Conservation (phyloP, 2,797 vertebrate genomes). For the Eulemur coronatus region DNA sequence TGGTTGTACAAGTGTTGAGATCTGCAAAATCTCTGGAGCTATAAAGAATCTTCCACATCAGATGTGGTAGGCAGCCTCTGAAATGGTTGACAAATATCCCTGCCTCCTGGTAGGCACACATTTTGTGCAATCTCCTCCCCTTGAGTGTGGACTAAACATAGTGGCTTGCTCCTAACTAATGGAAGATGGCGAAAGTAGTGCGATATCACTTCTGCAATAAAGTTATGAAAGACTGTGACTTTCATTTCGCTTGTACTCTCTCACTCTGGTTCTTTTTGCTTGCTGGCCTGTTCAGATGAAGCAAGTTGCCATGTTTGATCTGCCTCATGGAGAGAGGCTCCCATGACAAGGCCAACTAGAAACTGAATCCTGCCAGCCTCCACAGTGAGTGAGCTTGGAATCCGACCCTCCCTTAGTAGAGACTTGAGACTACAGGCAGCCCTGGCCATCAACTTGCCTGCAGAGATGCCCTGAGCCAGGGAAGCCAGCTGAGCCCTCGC, state of each 20-base stretch:
- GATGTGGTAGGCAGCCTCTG: not conserved
- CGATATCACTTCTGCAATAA: not conserved
- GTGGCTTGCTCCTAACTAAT: not conserved
- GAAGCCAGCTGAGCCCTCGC: not conserved
- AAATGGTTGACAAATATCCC: not conserved
- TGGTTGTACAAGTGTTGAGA: not conserved
- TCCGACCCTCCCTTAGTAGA: not conserved
- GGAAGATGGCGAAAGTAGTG: not conserved
- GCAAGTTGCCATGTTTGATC: not conserved
- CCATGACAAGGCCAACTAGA: not conserved
- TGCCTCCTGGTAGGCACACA: not conserved
- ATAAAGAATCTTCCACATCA: not conserved
- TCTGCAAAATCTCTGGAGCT: not conserved
- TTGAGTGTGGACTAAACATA: not conserved
- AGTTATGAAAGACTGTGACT: not conserved
- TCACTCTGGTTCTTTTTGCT: not conserved
- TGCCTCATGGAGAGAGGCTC: not conserved
- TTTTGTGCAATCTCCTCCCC: not conserved
- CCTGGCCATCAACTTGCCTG: not conserved
- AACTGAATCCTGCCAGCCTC: not conserved
- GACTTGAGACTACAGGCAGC: not conserved
- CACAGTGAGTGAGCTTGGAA: not conserved
- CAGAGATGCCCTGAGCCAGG: not conserved
- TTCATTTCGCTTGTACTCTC: not conserved
- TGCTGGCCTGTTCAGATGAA: not conserved